phyloP scores from a whole-genome alignment of 2,797 vertebrate genomes.

The Syndactyla subalaris region DNA sequence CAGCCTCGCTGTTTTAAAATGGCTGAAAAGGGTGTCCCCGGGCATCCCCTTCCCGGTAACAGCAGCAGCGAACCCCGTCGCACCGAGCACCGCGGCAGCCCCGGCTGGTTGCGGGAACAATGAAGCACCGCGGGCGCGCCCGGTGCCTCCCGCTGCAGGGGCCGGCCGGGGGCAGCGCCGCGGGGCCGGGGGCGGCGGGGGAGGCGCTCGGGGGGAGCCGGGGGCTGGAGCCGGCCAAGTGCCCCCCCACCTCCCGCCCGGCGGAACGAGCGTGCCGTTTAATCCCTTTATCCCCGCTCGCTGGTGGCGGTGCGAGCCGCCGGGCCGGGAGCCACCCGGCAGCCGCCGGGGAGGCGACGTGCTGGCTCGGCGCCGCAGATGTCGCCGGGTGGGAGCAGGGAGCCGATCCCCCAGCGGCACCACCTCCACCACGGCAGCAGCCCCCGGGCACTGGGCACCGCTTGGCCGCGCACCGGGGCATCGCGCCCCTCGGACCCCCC shows the following conservation, averaged over 20 bases:
- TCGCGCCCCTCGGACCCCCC: not conserved
- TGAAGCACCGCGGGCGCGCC: not conserved
- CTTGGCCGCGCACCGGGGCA: not conserved
- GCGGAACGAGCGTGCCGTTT: not conserved
- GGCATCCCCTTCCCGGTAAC: not conserved
- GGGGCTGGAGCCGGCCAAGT: not conserved
- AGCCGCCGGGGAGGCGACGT: not conserved
- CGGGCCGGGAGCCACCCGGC: constrained; percentile 29
- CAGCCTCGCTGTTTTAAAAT: constrained; percentile 12
- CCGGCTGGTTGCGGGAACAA: not conserved
- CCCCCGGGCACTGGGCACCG: not conserved
- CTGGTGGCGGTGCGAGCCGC: constrained; percentile 15
- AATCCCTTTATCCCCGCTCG: constrained; percentile 26
- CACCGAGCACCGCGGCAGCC: not conserved
- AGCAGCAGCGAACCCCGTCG: not conserved
- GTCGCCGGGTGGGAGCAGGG: not conserved
- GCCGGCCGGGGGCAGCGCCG: not conserved
- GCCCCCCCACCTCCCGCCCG: not conserved
- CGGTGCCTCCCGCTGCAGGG: not conserved
- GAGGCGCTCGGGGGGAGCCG: not conserved
- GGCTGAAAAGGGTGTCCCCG: constrained; percentile 44
- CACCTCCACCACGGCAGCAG: not conserved
- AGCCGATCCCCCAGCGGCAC: not conserved
- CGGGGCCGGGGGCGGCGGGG: not conserved
- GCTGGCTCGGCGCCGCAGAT: constrained; percentile 15